phyloP scores from a whole-genome alignment of 2,888 invertebrate species.

The Junonia oenone region DNA sequence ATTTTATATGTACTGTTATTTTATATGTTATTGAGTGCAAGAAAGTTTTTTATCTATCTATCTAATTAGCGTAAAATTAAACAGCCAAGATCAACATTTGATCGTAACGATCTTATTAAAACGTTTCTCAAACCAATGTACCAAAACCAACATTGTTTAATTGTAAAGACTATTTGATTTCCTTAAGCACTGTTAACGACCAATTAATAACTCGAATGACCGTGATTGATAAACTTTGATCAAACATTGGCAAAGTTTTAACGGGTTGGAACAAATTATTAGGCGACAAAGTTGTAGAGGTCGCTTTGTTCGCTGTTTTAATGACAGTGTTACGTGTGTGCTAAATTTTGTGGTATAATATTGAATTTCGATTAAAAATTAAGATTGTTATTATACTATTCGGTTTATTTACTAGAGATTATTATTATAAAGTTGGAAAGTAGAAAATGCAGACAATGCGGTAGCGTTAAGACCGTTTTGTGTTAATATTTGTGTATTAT shows the following conservation, averaged over 20 bases:
- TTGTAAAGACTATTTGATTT: not conserved
- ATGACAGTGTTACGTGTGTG: not conserved
- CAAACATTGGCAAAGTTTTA: not conserved
- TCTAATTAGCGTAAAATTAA: no score
- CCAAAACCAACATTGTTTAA: not conserved
- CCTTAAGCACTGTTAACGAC: not conserved
- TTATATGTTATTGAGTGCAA: no score
- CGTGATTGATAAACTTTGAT: not conserved
- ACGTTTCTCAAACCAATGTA: not conserved
- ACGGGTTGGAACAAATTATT: not conserved
- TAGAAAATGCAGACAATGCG: no score
- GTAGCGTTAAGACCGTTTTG: no score
- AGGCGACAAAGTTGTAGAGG: not conserved
- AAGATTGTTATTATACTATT: no score
- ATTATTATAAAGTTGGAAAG: no score
- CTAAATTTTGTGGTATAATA: not conserved
- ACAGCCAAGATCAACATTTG: no score
- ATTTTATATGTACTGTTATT: no score
- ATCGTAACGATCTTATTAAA: not conserved
- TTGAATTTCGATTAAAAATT: not conserved
- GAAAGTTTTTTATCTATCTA: no score
- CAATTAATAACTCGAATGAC: not conserved
- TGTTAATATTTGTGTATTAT: no score
- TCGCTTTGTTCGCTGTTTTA: not conserved
- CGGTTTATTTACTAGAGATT: no score